Percentiles rank a stretch among this genome's conserved stretches.
Evolutionary conservation across 2,888 invertebrate species (phyloP).

Genomic region (Pasiphila rectangulata): DNA sequence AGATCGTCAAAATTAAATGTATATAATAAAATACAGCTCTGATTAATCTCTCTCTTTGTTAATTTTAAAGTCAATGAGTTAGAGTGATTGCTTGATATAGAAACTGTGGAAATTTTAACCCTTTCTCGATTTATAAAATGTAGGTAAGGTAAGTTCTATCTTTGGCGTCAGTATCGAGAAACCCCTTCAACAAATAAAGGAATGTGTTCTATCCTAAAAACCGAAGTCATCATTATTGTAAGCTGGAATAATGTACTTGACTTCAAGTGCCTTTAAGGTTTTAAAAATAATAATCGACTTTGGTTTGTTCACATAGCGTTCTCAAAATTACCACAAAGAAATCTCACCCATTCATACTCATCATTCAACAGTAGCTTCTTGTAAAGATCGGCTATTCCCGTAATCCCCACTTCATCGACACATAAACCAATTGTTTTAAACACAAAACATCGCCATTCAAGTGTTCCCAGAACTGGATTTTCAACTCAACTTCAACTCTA

Average conservation of each 20-base stretch:
- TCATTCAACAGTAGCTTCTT: constrained; percentile 39
- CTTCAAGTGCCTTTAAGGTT: constrained; percentile 14
- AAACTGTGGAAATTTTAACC: no score
- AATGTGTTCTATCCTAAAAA: constrained; percentile 1
- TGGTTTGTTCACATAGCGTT: constrained; percentile 18
- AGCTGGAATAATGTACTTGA: constrained; percentile 15
- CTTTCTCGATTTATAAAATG: no score
- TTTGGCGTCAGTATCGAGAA: background rate
- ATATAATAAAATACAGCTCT: no score
- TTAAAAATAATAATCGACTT: constrained; percentile 13
- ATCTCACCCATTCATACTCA: constrained; percentile 22
- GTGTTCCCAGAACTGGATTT: constrained; percentile 67
- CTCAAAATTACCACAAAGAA: constrained; percentile 27
- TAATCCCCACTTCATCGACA: constrained; percentile 51
- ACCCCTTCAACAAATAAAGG: background rate
- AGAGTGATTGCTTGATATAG: no score
- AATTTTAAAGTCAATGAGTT: no score
- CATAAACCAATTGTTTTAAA: constrained; percentile 63
- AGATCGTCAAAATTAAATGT: no score
- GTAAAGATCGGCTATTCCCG: constrained; percentile 39
- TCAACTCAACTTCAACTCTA: constrained; percentile 64
- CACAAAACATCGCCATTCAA: constrained; percentile 61
- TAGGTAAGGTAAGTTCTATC: background rate
- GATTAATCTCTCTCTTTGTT: no score
- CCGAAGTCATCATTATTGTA: constrained; percentile 11